Percentiles rank a stretch among this genome's conserved stretches.
phyloP scores from a whole-genome alignment of 2,888 invertebrate species.

The Eumacrocentrus americanus region DNA sequence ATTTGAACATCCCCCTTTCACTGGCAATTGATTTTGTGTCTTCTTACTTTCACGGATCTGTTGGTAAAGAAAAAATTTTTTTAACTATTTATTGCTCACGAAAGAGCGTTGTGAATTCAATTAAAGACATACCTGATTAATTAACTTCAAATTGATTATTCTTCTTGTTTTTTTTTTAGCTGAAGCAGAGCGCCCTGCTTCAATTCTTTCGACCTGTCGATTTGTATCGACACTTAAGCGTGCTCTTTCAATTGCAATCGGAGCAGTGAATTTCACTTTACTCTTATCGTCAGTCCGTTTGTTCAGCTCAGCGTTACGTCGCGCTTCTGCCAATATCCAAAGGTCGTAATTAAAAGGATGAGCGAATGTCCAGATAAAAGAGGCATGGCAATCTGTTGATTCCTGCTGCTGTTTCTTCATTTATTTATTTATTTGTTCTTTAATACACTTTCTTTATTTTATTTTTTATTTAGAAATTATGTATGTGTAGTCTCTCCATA shows the following conservation, averaged over 20 bases:
- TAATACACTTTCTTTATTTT: neutral
- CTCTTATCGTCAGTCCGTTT: neutral
- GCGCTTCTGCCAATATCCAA: too few species aligned
- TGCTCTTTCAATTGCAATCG: neutral
- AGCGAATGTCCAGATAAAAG: neutral
- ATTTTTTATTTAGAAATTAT: too few species aligned
- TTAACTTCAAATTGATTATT: too few species aligned
- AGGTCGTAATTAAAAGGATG: neutral
- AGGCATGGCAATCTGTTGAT: conserved; percentile 1
- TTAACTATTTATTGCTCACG: too few species aligned
- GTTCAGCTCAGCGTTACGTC: neutral
- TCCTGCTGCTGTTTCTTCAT: neutral
- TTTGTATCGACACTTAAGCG: neutral
- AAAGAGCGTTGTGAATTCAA: too few species aligned
- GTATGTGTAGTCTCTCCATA: too few species aligned
- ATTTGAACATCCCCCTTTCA: too few species aligned
- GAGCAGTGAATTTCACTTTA: too few species aligned
- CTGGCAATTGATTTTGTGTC: neutral
- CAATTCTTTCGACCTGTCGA: neutral
- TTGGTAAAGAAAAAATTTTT: too few species aligned
- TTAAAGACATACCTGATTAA: too few species aligned
- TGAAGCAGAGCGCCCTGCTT: too few species aligned
- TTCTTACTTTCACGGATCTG: neutral
- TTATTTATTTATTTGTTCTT: neutral
- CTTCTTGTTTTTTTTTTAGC: neutral